Base-by-base conservation (phyloP, 2,113 vertebrate genomes). In the Aix galericulata region DNA sequence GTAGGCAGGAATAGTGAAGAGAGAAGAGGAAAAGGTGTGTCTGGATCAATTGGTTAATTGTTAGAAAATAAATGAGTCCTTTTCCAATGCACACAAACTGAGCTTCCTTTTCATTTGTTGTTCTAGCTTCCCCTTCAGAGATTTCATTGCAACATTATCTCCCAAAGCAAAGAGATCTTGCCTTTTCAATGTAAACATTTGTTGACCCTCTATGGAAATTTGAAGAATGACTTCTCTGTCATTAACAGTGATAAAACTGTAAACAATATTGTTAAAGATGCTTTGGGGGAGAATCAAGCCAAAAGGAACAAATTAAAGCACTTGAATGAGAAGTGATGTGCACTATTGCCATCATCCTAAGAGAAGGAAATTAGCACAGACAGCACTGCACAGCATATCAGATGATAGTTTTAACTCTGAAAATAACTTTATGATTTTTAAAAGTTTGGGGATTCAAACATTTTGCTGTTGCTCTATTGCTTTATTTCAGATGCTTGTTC, bases 61-160 rank as follows among this genome's bases (percentile, higher is more conserved):
- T 82, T 79, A 81, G 90, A 42, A 94, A 93, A 86, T 56, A 93
- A 95, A 84, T 68, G 1, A 78, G n/a, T 75, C 68, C 38, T 84
- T 60, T 88, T 80, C 80, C 77, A 86, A 4, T 64, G 80, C 52
- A 69, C 44, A 81, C 79, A 86, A 74, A 88, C 34, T 52, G 71
- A 90, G 68, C 66, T 86, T 91, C 78, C 78, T 93, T 95, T 86
- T 88, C 31, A 86, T 89, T 89, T 91, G 59, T 46, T 92, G 50
- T 36, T 73, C 31, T 17, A 42, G 8, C 68, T 91, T 91, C 55
- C 76, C n/a, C 67, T 81, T 78, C 44, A 56, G 58, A 81, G 82
- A 26, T 74, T 63, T 92, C 68, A 34, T 68, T 38, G 34, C 53
- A 90, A 29, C n/a, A 4, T 76, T 94, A 31, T 36, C 62, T 91